Base-by-base conservation (phyloP, 2,888 invertebrate genomes). In the Papilio protenor region DNA sequence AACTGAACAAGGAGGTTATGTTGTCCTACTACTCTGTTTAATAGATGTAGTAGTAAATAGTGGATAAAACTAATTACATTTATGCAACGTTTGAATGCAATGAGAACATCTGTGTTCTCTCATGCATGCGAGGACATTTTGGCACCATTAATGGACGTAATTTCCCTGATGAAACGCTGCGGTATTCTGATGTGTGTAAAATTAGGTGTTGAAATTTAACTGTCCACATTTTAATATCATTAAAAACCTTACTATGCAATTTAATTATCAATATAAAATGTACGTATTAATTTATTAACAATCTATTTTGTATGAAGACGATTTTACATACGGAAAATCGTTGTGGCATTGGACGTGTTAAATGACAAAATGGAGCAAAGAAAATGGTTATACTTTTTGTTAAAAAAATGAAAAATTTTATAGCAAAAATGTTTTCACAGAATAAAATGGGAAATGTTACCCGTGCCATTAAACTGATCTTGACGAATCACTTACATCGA, bases 401-500 rank as follows among this genome's bases (percentile, higher is more conserved):
- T 18, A 3, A 6, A 52, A 55, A 55, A 52, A 52, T 52, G 52
- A 18, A 52, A 55, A 55, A 55, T n/a, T n/a, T 57, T 21, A 12
- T 57, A 57, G 12, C 12, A 59, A 33, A 64, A 64, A 64, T 64
- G 10, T 40, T 66, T n/a, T 66, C 64, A 11, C 11, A 3, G 40
- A 40, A 66, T n/a, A 10, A 59, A 59, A 59, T 59, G 47, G 55
- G 55, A 40, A 61, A 74, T 64, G 23, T 74, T 12, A 49, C 10
- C 74, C 61, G 61, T 74, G 21, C 16, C 61, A 74, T 74, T 73
- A 61, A 73, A 73, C 47, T 73, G 61, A 73, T 73, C 73, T 61
- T 73, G 73, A 73, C 73, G 73, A 59, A 73, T 73, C 74, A 74
- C 59, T 73, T 73, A 77, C 59, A 77, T 77, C 77, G 77, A 75